phyloP scores from a whole-genome alignment of 2,888 invertebrate genomes.

The Lissocephala sabroskyi region DNA sequence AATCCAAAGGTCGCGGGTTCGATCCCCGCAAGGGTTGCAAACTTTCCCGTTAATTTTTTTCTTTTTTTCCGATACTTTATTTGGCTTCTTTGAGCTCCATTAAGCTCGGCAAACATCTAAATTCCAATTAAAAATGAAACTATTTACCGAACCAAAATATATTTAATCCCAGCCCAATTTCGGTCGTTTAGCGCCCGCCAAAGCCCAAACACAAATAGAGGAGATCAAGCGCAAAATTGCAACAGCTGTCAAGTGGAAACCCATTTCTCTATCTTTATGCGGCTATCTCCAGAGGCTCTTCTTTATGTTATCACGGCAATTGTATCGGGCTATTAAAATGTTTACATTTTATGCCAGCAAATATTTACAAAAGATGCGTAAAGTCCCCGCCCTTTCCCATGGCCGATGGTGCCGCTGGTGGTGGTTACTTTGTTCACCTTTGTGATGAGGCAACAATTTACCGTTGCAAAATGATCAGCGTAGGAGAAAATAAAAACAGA shows the following conservation, averaged over 20 bases:
- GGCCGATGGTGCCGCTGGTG: too few relatives aligned
- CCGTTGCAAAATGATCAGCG: conserved; percentile 57
- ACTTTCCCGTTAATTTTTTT: not conserved
- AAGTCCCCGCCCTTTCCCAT: too few relatives aligned
- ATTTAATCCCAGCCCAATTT: conserved; percentile 35
- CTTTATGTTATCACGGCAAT: not conserved
- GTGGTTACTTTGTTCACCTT: not conserved
- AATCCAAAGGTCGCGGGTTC: conserved; percentile 74
- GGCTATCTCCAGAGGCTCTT: conserved; percentile 7
- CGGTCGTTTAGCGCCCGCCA: conserved; percentile 16
- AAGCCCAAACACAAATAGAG: conserved; percentile 30
- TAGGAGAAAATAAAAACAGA: conserved; percentile 30
- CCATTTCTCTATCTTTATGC: too few relatives aligned
- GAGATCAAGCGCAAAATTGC: conserved; percentile 59
- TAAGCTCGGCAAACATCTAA: conserved; percentile 38
- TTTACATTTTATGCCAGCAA: conserved; percentile 54
- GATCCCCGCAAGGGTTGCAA: conserved; percentile 73
- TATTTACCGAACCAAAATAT: too few relatives aligned
- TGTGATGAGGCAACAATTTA: conserved; percentile 44
- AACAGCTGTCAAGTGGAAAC: conserved; percentile 66
- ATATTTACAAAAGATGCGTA: conserved; percentile 59
- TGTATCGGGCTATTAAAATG: conserved; percentile 57
- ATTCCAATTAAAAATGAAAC: conserved; percentile 39
- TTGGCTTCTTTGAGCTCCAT: conserved; percentile 23
- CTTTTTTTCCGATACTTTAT: conserved; percentile 1